These are phyloP conservation scores for Tetramorium bicarinatum DNA, from an alignment of 2,888 invertebrate species.

Conservation along the genomic window DNA sequence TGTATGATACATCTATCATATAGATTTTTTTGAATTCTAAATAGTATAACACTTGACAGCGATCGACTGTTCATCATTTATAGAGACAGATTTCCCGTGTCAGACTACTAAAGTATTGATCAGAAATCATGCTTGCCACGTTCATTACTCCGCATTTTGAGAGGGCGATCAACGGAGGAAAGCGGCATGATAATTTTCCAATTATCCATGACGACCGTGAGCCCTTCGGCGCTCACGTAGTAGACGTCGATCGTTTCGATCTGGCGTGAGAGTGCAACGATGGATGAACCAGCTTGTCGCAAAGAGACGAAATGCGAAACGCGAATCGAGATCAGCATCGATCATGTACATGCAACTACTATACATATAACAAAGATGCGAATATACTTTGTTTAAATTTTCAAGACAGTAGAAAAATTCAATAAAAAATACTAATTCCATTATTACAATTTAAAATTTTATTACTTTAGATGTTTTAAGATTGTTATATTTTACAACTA, in stretches of 20 bases:
- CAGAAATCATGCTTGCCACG: slow-evolving; percentile 55
- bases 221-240: slow-evolving; percentile 68
- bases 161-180: slow-evolving; percentile 54
- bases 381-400: not conserved
- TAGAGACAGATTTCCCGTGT: not conserved
- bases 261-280: slow-evolving; percentile 54
- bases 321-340: not conserved
- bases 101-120: slow-evolving; percentile 33
- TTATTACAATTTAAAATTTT: not conserved
- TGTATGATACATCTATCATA: not conserved
- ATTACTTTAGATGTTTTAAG: not conserved
- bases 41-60: not conserved
- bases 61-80: not conserved
- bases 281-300: slow-evolving; percentile 21
- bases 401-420: not conserved
- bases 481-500: not conserved
- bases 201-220: slow-evolving; percentile 69
- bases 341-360: not conserved
- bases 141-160: slow-evolving; percentile 59
- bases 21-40: not conserved
- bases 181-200: slow-evolving; percentile 68
- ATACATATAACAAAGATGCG: not conserved
- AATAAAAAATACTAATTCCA: not conserved
- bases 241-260: slow-evolving; percentile 56
- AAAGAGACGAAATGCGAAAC: slow-evolving; percentile 18